A percentile compares a stretch with the other conserved stretches of the same genome.
These are phyloP conservation scores for Ceratitis capitata DNA, from an alignment of 1,140 invertebrate genomes.

Conservation along the genomic window DNA sequence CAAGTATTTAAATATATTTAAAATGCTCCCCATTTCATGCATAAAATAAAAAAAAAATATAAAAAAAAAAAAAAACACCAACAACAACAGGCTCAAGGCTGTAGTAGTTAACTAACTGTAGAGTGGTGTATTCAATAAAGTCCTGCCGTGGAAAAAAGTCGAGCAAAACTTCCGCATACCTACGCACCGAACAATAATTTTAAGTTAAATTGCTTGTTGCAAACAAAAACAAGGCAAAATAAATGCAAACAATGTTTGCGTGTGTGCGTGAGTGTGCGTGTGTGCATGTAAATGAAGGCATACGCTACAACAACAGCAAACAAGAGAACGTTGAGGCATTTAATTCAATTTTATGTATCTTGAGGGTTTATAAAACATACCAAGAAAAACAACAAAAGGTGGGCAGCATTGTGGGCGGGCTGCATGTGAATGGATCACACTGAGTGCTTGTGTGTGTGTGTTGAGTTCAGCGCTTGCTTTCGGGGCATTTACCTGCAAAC, in stretches of 20 bases:
- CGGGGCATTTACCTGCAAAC: not conserved
- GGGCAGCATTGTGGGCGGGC: not conserved
- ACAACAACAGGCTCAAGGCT: not conserved
- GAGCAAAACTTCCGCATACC: not conserved
- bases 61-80: not conserved
- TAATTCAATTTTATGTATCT: slow-evolving; percentile 13
- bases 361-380: not conserved
- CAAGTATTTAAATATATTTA: not conserved
- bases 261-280: no score
- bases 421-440: not conserved
- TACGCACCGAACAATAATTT: slow-evolving; percentile 6
- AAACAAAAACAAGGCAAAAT: not conserved
- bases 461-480: not conserved
- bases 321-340: not conserved
- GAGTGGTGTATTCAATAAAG: not conserved
- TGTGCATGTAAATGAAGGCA: not conserved
- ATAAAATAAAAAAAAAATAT: not conserved
- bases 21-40: not conserved
- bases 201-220: slow-evolving; percentile 13
- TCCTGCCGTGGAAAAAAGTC: not conserved
- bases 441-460: not conserved
- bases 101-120: not conserved
- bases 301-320: not conserved
- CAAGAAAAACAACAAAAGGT: not conserved
- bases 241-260: not conserved